Evolutionary conservation across 1,140 invertebrate genomes (phyloP).

Genomic region (Hypsibius dujardini): DNA sequence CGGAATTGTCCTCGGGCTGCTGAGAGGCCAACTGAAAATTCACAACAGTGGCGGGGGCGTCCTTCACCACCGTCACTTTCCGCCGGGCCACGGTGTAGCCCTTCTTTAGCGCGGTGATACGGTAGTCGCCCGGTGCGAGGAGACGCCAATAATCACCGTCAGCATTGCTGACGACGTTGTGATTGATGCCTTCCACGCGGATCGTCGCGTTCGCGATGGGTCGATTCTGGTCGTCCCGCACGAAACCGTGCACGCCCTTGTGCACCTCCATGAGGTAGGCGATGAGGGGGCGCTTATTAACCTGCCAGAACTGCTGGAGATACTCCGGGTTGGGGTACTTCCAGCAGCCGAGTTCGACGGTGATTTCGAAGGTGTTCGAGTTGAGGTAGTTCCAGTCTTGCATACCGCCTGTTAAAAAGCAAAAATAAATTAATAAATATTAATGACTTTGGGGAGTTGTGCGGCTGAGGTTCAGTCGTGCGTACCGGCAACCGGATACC

Average conservation of each 20-base stretch:
- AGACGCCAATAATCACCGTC: slow-evolving; percentile 85
- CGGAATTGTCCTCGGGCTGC: too few relatives aligned
- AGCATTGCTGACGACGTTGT: slow-evolving; percentile 46
- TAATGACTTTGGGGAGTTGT: too few relatives aligned
- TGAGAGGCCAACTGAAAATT: too few relatives aligned
- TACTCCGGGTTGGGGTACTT: slow-evolving; percentile 64
- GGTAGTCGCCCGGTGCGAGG: slow-evolving; percentile 66
- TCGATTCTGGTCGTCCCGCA: slow-evolving; percentile 53
- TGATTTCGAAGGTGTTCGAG: slow-evolving; percentile 82
- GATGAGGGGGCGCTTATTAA: slow-evolving; percentile 67
- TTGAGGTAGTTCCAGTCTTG: slow-evolving; percentile 93
- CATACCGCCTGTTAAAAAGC: slow-evolving; percentile 53
- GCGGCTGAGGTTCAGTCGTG: too few relatives aligned
- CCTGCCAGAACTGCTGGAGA: slow-evolving; percentile 62
- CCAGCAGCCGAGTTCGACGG: slow-evolving; percentile 76
- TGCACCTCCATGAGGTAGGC: slow-evolving; percentile 67
- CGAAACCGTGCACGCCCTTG: slow-evolving; percentile 64
- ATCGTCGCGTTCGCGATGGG: slow-evolving; percentile 56
- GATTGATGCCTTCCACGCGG: slow-evolving; percentile 49
- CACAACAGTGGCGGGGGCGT: slow-evolving; percentile 40
- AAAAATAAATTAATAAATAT: slow-evolving; percentile 16
- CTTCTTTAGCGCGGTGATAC: slow-evolving; percentile 52
- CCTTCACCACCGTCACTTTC: slow-evolving; percentile 43
- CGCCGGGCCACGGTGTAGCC: slow-evolving; percentile 50
- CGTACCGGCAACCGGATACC: slow-evolving; percentile 58